These are phyloP conservation scores for Sebastes oblongus DNA, from an alignment of 2,797 vertebrate species.

Conservation along the genomic window DNA sequence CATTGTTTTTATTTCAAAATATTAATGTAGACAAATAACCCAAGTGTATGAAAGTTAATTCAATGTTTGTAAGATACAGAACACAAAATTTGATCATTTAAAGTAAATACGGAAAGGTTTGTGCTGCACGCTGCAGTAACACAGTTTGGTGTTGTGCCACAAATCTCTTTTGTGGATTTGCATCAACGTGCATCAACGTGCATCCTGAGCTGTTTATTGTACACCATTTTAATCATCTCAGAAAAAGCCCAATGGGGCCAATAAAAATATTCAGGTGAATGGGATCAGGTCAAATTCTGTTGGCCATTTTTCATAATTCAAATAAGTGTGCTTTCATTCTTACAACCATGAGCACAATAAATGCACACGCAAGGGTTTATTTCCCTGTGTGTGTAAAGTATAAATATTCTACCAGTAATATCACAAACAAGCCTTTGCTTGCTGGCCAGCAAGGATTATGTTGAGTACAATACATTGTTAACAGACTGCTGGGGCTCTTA, in stretches of 20 bases:
- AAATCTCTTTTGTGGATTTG: background rate
- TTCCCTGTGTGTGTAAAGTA: background rate
- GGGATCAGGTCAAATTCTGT: background rate
- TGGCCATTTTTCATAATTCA: background rate
- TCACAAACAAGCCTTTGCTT: constrained; percentile 11
- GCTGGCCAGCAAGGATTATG: background rate
- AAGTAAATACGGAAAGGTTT: background rate
- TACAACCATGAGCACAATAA: background rate
- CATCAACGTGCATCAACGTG: background rate
- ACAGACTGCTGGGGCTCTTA: background rate
- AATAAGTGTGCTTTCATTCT: background rate
- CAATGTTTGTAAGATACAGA: background rate
- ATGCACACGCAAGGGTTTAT: background rate
- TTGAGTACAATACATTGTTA: constrained; percentile 1
- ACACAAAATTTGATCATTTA: background rate
- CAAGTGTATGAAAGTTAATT: background rate
- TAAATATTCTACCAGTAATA: background rate
- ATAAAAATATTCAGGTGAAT: background rate
- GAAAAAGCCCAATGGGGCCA: background rate
- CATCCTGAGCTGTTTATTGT: background rate
- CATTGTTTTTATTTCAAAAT: background rate
- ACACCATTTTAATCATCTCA: background rate
- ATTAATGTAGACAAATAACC: background rate
- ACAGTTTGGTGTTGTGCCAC: background rate
- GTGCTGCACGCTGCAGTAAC: background rate